Conservation (phyloP, 2,888 invertebrate genomes). For the Mimachlamys varia region DNA sequence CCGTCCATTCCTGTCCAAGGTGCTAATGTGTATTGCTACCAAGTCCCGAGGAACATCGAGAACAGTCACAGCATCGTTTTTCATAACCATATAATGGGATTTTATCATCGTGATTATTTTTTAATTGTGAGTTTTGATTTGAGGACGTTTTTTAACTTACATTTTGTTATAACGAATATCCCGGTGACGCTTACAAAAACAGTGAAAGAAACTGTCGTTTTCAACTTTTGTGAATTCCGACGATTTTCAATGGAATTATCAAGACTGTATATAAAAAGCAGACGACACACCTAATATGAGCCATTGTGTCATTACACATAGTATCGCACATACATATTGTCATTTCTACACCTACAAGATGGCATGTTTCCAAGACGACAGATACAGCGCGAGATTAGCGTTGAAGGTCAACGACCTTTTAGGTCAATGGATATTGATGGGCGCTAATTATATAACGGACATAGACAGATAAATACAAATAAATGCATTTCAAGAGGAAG, state of each 20-base stretch:
- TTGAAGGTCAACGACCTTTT: background rate
- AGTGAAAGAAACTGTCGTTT: too few relatives aligned
- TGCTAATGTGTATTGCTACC: background rate
- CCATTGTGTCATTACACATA: background rate
- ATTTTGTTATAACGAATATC: background rate
- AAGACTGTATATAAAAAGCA: background rate
- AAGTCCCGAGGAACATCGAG: background rate
- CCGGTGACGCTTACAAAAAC: background rate
- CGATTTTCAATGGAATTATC: background rate
- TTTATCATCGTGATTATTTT: background rate
- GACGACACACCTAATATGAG: background rate
- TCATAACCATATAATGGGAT: background rate
- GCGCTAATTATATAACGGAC: background rate
- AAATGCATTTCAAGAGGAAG: too few relatives aligned
- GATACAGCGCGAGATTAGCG: background rate
- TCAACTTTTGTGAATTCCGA: background rate
- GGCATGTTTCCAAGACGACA: background rate
- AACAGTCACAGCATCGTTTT: background rate
- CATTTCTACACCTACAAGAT: background rate
- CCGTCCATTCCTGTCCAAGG: background rate
- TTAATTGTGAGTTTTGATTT: too few relatives aligned
- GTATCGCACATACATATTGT: background rate
- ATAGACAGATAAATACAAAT: background rate
- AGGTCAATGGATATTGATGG: constrained; percentile 5
- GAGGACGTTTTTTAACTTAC: too few relatives aligned